A percentile compares a stretch with the other conserved stretches of the same genome.
phyloP scores from a whole-genome alignment of 2,113 vertebrate genomes.

The Forbesichthys agassizii region DNA sequence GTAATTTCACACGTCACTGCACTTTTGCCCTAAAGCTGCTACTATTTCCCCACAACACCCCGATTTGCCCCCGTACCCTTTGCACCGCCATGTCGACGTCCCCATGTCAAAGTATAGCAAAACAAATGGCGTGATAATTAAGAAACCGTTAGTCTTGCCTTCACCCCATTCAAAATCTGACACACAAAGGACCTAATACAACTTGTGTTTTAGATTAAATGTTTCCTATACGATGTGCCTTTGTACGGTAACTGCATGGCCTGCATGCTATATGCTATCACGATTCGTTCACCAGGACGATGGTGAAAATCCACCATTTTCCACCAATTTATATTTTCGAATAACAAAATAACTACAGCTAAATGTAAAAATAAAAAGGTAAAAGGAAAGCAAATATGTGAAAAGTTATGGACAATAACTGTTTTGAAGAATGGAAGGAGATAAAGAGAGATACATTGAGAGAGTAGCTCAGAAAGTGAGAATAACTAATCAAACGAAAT shows the following conservation, averaged over 20 bases:
- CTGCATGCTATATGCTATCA: not conserved
- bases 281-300: not conserved
- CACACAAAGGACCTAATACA: conserved; percentile 24
- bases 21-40: conserved; percentile 98
- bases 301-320: no score
- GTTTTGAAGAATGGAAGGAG: not conserved
- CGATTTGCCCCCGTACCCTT: conserved; percentile 85
- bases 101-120: conserved; percentile 70
- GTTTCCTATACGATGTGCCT: conserved; percentile 19
- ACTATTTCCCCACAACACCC: conserved; percentile 90
- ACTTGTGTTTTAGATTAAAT: conserved; percentile 27
- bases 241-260: not conserved
- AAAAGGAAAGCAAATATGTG: not conserved
- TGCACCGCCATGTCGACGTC: conserved; percentile 81
- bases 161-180: conserved; percentile 27
- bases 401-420: not conserved
- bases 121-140: conserved; percentile 74
- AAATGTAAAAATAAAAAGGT: not conserved
- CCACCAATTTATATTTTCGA: no score
- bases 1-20: conserved; percentile 99
- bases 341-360: no score
- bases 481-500: conserved; percentile 53
- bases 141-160: conserved; percentile 65
- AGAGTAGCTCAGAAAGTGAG: conserved; percentile 23
- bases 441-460: not conserved